phyloP scores from a whole-genome alignment of 37 sponge, comb jelly and placozoan species.

The Chondrosia reniformis region DNA sequence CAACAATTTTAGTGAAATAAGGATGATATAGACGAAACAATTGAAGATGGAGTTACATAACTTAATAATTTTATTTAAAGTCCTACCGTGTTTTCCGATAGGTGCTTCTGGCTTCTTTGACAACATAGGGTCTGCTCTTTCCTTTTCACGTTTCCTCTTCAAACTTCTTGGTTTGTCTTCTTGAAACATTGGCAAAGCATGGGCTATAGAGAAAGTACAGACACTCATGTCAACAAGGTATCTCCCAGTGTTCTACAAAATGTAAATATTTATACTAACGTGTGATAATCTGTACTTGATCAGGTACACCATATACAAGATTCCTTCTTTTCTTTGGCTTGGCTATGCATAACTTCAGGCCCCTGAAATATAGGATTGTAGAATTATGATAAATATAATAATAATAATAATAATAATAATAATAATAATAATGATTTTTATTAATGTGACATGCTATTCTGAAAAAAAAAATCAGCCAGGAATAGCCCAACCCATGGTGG shows the following conservation, averaged over 20 bases:
- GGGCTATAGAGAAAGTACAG: constrained; percentile 35
- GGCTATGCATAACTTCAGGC: constrained; percentile 62
- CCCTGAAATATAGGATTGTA: constrained; percentile 32
- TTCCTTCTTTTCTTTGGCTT: constrained; percentile 47
- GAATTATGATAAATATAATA: no score
- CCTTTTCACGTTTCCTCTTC: constrained; percentile 80
- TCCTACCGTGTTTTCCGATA: constrained; percentile 15
- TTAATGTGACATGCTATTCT: no score
- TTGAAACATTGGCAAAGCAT: constrained; percentile 87
- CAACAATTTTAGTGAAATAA: no score
- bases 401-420: no score
- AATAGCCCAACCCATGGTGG: no score
- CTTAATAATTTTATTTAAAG: neutral
- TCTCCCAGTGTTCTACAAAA: neutral
- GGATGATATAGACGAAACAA: no score
- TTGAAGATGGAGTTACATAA: no score
- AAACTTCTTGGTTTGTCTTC: constrained; percentile 63
- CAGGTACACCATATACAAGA: constrained; percentile 13
- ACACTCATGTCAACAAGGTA: neutral
- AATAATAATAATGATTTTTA: no score
- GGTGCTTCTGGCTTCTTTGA: constrained; percentile 79
- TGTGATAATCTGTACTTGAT: constrained; percentile 17
- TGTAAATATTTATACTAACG: constrained; percentile 11
- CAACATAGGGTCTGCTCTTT: constrained; percentile 65
- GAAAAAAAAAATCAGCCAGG: no score